Base-by-base conservation (phyloP, 1,140 invertebrate genomes). In the Leucophenga varia region DNA sequence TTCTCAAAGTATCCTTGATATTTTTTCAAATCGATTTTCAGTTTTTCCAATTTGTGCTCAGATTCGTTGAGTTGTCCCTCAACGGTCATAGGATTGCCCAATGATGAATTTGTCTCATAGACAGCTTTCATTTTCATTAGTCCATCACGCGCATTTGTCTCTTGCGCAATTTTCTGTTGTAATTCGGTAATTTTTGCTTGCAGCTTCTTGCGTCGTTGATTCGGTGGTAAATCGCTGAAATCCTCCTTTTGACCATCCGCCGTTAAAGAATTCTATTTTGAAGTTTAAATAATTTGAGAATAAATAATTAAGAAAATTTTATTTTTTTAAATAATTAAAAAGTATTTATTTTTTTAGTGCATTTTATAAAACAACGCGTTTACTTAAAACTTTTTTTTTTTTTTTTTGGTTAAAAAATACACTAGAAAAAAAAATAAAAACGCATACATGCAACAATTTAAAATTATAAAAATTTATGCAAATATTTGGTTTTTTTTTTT, bases 101-200 rank as follows among this genome's bases (percentile, higher is more conserved):
- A 78, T 2, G 90, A 89, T 12, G 93, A 88, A 79, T 98, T 99
- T 55, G 88, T 85, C 77, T 94, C 92, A 75, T 98, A 99, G 2
- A 97, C 95, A 19, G 90, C 88, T 78, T 97, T 96, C 95, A 99
- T 97, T 78, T 98, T 98, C 86, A 97, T 90, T 14, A 99, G 80
- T 12, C 93, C 97, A 77, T 98, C 96, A 72, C 93, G 88, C 19
- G 94, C 91, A 4, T 90, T 91, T 53, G 90, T 91, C 79, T 97
- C 94, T 77, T 96, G 93, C 49, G 84, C 84, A 38, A 98, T 88
- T 79, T 97, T 91, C 13, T 82, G 83, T 55, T 86, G 84, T 50
- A 98, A 83, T 65, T 94, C 90, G 49, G 93, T 88, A 37, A 99
- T 84, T 79, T 92, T 95, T 38, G 88, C 87, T 61, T 90, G 86